Conservation (phyloP, 1,140 invertebrate genomes). For the Drosophila erecta region DNA sequence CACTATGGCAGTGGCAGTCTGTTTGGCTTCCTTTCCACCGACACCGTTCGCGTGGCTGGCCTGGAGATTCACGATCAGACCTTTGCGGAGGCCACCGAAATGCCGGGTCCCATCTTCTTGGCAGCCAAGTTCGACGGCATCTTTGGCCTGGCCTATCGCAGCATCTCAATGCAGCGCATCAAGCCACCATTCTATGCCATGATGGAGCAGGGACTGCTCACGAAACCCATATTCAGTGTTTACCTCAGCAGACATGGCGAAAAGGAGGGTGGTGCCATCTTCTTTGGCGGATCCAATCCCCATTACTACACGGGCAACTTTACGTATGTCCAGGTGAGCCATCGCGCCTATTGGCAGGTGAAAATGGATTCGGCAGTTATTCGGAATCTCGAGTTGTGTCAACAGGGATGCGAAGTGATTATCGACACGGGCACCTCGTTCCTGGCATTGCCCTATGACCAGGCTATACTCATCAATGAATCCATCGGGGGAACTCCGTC, state of each 20-base stretch:
- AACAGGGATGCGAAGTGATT: constrained; percentile 87
- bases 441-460: constrained; percentile 87
- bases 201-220: constrained; percentile 92
- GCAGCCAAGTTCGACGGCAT: constrained; percentile 99
- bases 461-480: constrained; percentile 66
- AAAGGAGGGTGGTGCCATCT: constrained; percentile 61
- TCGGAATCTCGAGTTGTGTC: constrained; percentile 76
- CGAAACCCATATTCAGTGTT: constrained; percentile 95
- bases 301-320: constrained; percentile 68
- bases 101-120: constrained; percentile 95
- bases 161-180: constrained; percentile 95
- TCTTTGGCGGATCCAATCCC: constrained; percentile 74
- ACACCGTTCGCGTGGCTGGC: constrained; percentile 90
- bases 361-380: constrained; percentile 61
- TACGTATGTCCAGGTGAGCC: constrained; percentile 71
- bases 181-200: constrained; percentile 97
- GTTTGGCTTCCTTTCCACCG: constrained; percentile 97
- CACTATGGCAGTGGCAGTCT: constrained; percentile 98
- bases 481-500: constrained; percentile 60
- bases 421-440: constrained; percentile 92
- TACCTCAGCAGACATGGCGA: constrained; percentile 88
- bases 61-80: constrained; percentile 91
- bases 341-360: constrained; percentile 81
- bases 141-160: constrained; percentile 94
- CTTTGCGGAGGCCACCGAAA: constrained; percentile 97